Evolutionary conservation across 2,113 vertebrate species (phyloP), one percentile per base, ranked within the genome.

Genomic region (Tretioscincus oriximinensis): DNA sequence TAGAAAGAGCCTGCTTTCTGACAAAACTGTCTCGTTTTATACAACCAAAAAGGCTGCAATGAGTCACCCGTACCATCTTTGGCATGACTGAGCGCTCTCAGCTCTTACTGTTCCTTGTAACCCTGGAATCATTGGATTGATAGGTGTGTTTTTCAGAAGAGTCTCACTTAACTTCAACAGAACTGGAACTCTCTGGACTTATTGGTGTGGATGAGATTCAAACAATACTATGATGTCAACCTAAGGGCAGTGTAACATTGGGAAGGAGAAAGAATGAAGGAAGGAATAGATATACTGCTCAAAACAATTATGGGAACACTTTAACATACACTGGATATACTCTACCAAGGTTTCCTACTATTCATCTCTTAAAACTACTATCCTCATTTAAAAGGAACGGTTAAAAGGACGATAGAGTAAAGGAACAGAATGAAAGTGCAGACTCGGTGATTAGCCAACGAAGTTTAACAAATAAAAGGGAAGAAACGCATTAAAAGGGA

Each of bases 1-100:
- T 51, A 65, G 31, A 54, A 51, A 31, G 22, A 65, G 22, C 78
- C 28, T 35, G 63, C 70, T 80, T 47, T 73, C 70, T 65, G 60
- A 65, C 12, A 80, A 65, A 65, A 73, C 21, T 64, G 61, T 64
- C 16, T 24, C 61, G 31, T 80, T 65, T 69, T 35, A 54, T 51
- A 47, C 28, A 72, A 41, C 41, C 9, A 73, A 80, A 28, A 47
- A 65, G 70, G 65, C 65, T 73, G 60, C 22, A 51, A 65, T 73
- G 70, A 80, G n/a, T 80, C 78, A 73, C 58, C 65, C 69, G 69
- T 51, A 65, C 65, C 41, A 80, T 80, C 70, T 73, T 22, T 73
- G 70, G 31, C 31, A 73, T 61, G n/a, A n/a, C 49, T 80, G 71
- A 65, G 22, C 73, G 64, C 60, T 63, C 78, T 80, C 61, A 54